These are phyloP conservation scores for Drosophila greeni DNA, from an alignment of 2,888 invertebrate genomes.

Conservation along the genomic window DNA sequence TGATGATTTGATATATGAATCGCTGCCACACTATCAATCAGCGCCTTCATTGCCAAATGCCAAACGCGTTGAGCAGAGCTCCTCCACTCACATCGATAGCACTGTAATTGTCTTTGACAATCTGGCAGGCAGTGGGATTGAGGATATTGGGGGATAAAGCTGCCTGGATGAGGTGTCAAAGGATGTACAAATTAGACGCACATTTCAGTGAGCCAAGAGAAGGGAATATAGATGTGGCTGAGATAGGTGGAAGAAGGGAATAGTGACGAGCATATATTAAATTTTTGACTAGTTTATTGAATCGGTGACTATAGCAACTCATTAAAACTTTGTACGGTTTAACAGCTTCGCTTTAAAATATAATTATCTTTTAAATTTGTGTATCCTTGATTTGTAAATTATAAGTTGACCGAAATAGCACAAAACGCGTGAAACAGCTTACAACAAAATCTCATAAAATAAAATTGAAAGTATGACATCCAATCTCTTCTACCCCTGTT, in stretches of 20 bases:
- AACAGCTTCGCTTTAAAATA: too few species aligned
- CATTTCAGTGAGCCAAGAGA: background rate
- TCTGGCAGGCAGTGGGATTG: slow-evolving; percentile 8
- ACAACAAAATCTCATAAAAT: too few species aligned
- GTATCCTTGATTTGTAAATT: too few species aligned
- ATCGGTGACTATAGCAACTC: background rate
- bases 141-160: background rate
- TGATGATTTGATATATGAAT: slow-evolving; percentile 69
- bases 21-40: slow-evolving; percentile 62
- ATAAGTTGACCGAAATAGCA: too few species aligned
- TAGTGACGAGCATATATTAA: background rate
- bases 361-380: too few species aligned
- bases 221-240: background rate
- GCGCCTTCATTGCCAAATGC: slow-evolving; percentile 51
- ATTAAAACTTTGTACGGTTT: background rate
- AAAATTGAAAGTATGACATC: background rate
- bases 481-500: background rate
- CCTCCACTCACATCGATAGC: slow-evolving; percentile 33
- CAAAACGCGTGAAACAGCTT: too few species aligned
- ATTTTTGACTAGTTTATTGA: background rate
- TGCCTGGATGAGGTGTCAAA: slow-evolving; percentile 23
- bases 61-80: slow-evolving; percentile 5
- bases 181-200: slow-evolving; percentile 1
- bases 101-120: slow-evolving; percentile 50
- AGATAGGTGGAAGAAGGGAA: background rate